phyloP scores from a whole-genome alignment of 2,113 vertebrate species.

The Numenius arquata region DNA sequence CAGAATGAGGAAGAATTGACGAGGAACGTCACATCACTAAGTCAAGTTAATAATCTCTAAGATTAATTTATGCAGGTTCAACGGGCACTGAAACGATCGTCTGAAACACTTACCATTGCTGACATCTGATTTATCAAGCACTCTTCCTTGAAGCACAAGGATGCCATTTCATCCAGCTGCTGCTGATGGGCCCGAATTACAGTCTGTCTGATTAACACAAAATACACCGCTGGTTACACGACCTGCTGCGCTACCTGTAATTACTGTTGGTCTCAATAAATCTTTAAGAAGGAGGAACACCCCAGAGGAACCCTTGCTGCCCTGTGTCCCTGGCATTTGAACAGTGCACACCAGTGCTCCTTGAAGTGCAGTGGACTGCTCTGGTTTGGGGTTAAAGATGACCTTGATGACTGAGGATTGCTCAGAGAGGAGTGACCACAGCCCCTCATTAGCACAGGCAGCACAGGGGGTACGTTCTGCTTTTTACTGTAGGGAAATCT shows the following conservation, averaged over 20 bases:
- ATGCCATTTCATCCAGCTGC: conserved; percentile 83
- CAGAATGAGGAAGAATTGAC: neutral
- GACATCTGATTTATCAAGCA: conserved; percentile 76
- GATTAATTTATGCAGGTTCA: neutral
- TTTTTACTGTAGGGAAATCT: neutral
- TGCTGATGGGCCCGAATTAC: conserved; percentile 79
- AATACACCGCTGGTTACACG: neutral
- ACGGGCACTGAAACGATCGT: fast-evolving
- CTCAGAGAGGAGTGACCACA: neutral
- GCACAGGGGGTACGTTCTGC: neutral
- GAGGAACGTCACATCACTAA: neutral
- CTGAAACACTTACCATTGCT: conserved; percentile 73
- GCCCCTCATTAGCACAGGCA: neutral
- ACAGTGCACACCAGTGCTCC: neutral
- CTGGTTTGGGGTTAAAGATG: neutral
- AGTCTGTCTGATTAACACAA: conserved; percentile 68
- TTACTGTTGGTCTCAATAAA: neutral
- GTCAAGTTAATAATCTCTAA: neutral
- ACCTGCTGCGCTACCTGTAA: neutral
- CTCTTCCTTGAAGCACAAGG: conserved; percentile 78
- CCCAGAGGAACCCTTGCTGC: neutral
- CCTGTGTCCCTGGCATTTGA: neutral
- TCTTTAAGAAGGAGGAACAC: neutral
- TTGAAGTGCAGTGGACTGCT: neutral
- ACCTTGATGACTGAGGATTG: neutral